These are phyloP conservation scores for Eulemur macaco DNA, from an alignment of 2,113 vertebrate genomes.

Conservation along the genomic window DNA sequence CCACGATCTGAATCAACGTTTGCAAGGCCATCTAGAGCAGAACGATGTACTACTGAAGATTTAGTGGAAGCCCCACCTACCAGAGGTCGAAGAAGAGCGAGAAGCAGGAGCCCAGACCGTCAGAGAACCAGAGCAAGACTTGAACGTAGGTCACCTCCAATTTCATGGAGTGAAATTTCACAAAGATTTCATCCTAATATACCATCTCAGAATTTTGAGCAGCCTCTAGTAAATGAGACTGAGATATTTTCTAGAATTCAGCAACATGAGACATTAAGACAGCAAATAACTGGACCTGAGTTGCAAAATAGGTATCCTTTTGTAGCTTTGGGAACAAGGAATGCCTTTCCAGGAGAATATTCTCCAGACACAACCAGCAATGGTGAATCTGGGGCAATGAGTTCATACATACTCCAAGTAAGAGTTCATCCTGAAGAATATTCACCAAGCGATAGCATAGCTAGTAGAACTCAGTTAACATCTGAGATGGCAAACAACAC, in stretches of 20 bases:
- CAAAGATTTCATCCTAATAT: slow-evolving; percentile 80
- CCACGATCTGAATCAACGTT: slow-evolving; percentile 72
- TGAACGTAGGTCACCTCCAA: slow-evolving; percentile 89
- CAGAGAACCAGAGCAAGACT: slow-evolving; percentile 88
- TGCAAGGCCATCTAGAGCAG: slow-evolving; percentile 57
- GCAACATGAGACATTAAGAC: slow-evolving; percentile 88
- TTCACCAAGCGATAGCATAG: slow-evolving; percentile 90
- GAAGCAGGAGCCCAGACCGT: slow-evolving; percentile 90
- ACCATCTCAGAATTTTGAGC: slow-evolving; percentile 79
- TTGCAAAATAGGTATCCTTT: slow-evolving; percentile 52
- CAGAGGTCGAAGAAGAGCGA: slow-evolving; percentile 89
- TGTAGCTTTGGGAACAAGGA: slow-evolving; percentile 64
- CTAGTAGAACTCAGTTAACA: slow-evolving; percentile 88
- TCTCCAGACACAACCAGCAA: slow-evolving; percentile 76
- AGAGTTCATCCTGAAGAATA: slow-evolving; percentile 90
- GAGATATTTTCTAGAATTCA: slow-evolving; percentile 91
- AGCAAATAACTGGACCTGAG: slow-evolving; percentile 81
- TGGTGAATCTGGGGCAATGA: slow-evolving; percentile 53
- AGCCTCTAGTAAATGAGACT: slow-evolving; percentile 79
- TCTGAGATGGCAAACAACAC: slow-evolving; percentile 92
- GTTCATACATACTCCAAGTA: slow-evolving; percentile 84
- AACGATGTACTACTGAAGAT: slow-evolving; percentile 63
- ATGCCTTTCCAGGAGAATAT: slow-evolving; percentile 66
- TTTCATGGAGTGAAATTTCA: slow-evolving; percentile 81
- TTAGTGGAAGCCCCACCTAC: slow-evolving; percentile 76